Base-by-base conservation (phyloP, 2,888 invertebrate genomes). In the Cenopis cana region DNA sequence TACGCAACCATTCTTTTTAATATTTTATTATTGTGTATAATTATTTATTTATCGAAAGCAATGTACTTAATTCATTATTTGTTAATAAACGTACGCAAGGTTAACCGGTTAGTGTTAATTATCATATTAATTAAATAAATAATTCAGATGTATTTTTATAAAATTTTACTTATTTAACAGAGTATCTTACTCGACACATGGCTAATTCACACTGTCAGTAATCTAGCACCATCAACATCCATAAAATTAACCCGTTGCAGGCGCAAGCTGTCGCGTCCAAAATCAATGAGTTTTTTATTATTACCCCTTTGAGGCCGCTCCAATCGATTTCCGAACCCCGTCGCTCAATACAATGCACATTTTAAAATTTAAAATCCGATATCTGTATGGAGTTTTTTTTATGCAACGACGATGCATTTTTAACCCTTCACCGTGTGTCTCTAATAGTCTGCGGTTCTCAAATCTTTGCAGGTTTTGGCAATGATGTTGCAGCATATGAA, bases 281-380 rank as follows among this genome's bases (percentile, higher is more conserved):
- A 89, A 88, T 88, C 90, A 88, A 91, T 89, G 87, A 82, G 76
- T 82, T 87, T 89, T 89, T 85, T 89, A 87, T 89, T 89, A 91
- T 89, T 90, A 90, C 89, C 91, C 93, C 91, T 93, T 93, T 89
- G 89, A 82, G 85, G 79, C 84, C 87, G 85, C 80, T 83, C 91
- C 91, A 93, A 93, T 93, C 93, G 93, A 93, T 93, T 92, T 84
- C 84, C 87, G 88, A 90, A 84, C 93, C 91, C 89, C 78, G 90
- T 78, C 78, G 90, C 79, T 84, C 89, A 90, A 92, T 93, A 92
- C 93, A 93, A 93, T 90, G 90, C 93, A 90, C 93, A 91, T 93
- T 93, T 93, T 93, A 93, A 93, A 93, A 88, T 93, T 93, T 93
- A 92, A 93, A 93, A 93, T 93, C 93, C 93, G 93, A 93, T 93